phyloP scores from a whole-genome alignment of 2,113 vertebrate species.

The Tychaedon coryphoeus region DNA sequence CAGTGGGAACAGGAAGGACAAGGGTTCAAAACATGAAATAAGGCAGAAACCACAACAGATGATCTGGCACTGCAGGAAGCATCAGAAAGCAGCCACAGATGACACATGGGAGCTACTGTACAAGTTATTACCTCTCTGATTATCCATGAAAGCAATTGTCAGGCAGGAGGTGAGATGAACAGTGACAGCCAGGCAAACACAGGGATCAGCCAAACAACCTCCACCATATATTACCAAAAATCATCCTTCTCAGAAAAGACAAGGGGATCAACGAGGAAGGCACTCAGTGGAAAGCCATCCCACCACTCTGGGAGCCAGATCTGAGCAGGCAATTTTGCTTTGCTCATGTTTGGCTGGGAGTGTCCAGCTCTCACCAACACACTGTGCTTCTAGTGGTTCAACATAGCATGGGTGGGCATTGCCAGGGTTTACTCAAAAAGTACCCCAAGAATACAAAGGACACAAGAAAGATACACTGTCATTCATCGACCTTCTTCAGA shows the following conservation, averaged over 20 bases:
- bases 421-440: not conserved
- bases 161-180: not conserved
- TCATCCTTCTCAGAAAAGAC: not conserved
- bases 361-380: not conserved
- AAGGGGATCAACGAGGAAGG: accelerated
- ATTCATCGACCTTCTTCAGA: not conserved
- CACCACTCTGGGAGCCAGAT: not conserved
- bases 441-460: not conserved
- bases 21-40: not conserved
- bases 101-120: not conserved
- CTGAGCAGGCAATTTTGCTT: not conserved
- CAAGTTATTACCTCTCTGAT: not conserved
- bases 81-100: not conserved
- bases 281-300: not conserved
- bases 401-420: not conserved
- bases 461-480: not conserved
- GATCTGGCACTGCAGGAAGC: not conserved
- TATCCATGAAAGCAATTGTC: not conserved
- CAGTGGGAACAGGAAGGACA: not conserved
- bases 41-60: not conserved
- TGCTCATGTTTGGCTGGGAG: not conserved
- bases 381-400: not conserved
- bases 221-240: not conserved
- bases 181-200: not conserved
- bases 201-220: not conserved